A percentile compares a stretch with the other conserved stretches of the same genome.
Evolutionary conservation across 2,888 invertebrate genomes (phyloP).

Genomic region (Synanthedon andrenaeformis): DNA sequence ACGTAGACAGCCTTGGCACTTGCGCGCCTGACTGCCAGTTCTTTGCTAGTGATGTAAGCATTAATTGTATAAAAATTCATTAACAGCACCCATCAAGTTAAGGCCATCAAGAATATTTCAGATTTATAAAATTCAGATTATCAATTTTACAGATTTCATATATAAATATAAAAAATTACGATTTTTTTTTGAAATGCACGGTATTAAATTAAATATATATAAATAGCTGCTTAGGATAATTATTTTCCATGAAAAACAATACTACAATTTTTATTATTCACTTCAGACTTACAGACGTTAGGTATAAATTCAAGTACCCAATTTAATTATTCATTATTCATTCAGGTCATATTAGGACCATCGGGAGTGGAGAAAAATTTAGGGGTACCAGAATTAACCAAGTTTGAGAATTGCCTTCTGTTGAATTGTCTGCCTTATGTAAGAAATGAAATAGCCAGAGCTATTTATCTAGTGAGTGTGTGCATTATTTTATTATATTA

Average conservation of each 20-base stretch:
- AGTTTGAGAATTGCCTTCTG: conserved; percentile 55
- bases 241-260: no score
- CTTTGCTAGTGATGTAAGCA: conserved; percentile 46
- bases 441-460: conserved; percentile 48
- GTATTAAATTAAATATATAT: no score
- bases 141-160: no score
- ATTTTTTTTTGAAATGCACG: neutral
- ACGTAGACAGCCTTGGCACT: conserved; percentile 43
- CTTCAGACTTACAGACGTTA: no score
- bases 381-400: conserved; percentile 51
- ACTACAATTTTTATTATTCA: no score
- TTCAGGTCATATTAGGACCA: conserved; percentile 46
- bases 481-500: neutral
- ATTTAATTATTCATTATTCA: no score
- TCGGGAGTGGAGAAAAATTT: conserved; percentile 48
- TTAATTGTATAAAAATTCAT: neutral
- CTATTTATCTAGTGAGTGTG: conserved; percentile 47
- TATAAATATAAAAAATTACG: no score
- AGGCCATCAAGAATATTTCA: neutral
- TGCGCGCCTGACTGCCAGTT: conserved; percentile 56
- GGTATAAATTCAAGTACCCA: no score
- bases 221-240: no score
- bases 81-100: neutral
- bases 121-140: neutral
- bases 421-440: conserved; percentile 44